Percentiles rank a stretch among this genome's conserved stretches.
Conservation (phyloP, 2,888 invertebrate genomes). For the Synergus umbraculus region DNA sequence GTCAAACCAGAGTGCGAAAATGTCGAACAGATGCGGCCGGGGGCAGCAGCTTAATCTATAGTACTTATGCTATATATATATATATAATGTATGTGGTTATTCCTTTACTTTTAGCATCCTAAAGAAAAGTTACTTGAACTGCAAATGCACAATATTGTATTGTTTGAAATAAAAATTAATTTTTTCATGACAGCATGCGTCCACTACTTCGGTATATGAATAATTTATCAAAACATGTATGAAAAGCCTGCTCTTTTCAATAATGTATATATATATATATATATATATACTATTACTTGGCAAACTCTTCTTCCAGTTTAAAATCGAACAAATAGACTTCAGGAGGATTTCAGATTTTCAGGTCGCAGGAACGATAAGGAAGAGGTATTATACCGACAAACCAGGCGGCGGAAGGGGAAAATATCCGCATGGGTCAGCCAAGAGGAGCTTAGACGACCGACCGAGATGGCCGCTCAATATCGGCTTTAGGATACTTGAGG, state of each 20-base stretch:
- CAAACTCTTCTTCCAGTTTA: constrained; percentile 15
- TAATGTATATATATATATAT: no score
- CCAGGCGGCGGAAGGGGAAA: constrained; percentile 65
- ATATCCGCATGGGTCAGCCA: constrained; percentile 77
- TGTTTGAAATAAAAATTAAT: no score
- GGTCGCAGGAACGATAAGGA: constrained; percentile 43
- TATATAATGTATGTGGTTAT: no score
- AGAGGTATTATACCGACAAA: constrained; percentile 48
- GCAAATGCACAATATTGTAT: no score
- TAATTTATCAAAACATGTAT: not conserved
- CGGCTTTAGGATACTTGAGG: constrained; percentile 75
- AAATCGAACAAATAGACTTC: constrained; percentile 32
- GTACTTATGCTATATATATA: no score
- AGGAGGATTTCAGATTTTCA: not conserved
- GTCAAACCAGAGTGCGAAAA: no score
- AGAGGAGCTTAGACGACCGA: constrained; percentile 73
- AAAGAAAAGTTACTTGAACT: no score
- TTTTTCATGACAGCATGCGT: no score
- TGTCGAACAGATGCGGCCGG: no score
- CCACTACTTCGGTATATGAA: no score
- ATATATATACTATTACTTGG: not conserved
- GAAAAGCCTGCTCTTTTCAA: not conserved
- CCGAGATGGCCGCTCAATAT: constrained; percentile 73
- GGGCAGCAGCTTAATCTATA: no score
- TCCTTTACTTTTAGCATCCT: no score